phyloP scores from a whole-genome alignment of 2,888 invertebrate genomes.

The Galerucella nymphaeae region DNA sequence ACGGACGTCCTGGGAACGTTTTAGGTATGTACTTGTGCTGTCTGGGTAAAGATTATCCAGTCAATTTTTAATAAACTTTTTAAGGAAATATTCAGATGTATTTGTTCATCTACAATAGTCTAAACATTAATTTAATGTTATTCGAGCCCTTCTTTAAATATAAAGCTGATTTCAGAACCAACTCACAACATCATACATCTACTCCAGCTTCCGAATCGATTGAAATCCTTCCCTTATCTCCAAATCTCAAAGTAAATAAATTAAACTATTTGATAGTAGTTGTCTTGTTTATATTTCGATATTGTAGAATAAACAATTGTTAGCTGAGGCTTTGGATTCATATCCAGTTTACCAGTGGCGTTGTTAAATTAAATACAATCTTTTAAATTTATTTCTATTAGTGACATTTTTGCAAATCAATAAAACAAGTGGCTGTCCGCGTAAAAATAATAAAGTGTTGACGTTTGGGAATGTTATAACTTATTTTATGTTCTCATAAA shows the following conservation, averaged over 20 bases:
- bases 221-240: slow-evolving; percentile 12
- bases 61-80: not conserved
- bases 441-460: no score
- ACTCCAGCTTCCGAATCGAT: slow-evolving; percentile 13
- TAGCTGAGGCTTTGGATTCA: slow-evolving; percentile 43
- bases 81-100: no score
- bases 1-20: no score
- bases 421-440: no score
- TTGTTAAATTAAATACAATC: not conserved
- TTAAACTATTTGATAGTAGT: slow-evolving; percentile 48
- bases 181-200: not conserved
- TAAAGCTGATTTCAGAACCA: not conserved
- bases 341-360: slow-evolving; percentile 32
- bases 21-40: no score
- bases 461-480: no score
- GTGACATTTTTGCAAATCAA: no score
- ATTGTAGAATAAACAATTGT: slow-evolving; percentile 47
- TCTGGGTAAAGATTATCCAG: no score
- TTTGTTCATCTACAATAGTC: no score
- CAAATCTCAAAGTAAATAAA: slow-evolving; percentile 48
- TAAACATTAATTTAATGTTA: not conserved
- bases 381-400: no score
- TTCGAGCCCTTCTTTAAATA: not conserved
- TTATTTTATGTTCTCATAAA: no score
- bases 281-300: slow-evolving; percentile 54